Conservation (phyloP, 2,888 invertebrate genomes). For the Cantharis flavilabris region DNA sequence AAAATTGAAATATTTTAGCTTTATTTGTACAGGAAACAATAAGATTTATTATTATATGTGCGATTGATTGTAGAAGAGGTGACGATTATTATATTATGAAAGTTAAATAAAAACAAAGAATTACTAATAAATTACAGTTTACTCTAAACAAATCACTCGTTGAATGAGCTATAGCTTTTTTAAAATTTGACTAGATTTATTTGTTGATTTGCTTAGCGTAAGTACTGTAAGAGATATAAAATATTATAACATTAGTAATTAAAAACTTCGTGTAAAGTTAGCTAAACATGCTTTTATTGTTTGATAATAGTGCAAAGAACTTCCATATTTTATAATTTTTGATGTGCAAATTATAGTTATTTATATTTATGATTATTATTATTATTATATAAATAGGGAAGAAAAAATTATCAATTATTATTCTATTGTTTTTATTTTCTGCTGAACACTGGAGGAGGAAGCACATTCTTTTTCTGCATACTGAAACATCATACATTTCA, state of each 20-base stretch:
- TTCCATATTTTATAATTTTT: slow-evolving; percentile 32
- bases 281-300: slow-evolving; percentile 32
- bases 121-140: slow-evolving; percentile 16
- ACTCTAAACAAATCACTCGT: slow-evolving; percentile 19
- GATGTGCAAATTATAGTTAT: slow-evolving; percentile 30
- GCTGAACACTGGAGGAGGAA: slow-evolving; percentile 32
- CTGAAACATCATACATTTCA: slow-evolving; percentile 38
- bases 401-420: slow-evolving; percentile 13
- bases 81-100: slow-evolving; percentile 22
- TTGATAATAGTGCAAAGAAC: slow-evolving; percentile 32
- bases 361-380: slow-evolving; percentile 25
- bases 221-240: slow-evolving; percentile 19
- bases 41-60: slow-evolving; percentile 52
- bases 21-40: slow-evolving; percentile 55
- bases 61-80: slow-evolving; percentile 46
- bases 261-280: slow-evolving; percentile 30
- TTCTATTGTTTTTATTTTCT: slow-evolving; percentile 32
- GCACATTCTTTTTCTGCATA: slow-evolving; percentile 36
- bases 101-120: slow-evolving; percentile 26
- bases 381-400: slow-evolving; percentile 22
- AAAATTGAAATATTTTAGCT: slow-evolving; percentile 52
- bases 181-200: background rate
- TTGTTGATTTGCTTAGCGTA: slow-evolving; percentile 23
- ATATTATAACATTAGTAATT: slow-evolving; percentile 24
- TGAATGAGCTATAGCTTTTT: background rate